Evolutionary conservation across 2,888 invertebrate genomes (phyloP), one percentile per base, ranked within the genome.

Genomic region (Camponotus fellah): DNA sequence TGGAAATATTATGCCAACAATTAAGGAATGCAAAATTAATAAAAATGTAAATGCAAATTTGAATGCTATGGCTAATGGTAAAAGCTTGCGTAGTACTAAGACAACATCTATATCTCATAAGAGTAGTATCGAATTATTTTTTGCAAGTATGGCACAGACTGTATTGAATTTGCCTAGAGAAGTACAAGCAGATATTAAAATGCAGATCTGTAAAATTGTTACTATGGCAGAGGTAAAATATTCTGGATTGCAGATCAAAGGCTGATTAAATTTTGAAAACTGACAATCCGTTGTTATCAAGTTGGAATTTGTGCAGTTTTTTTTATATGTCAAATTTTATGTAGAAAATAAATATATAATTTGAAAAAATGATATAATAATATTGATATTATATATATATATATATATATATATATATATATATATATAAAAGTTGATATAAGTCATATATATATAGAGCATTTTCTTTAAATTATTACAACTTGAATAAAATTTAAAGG

Each of bases 191-290:
- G 91, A 91, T 62, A 91, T 94, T 21, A 93, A 94, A 86, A 93
- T 92, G 92, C 92, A 93, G 46, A 92, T 94, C 75, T 92, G 91
- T 62, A 92, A 92, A 86, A 90, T 94, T 66, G 92, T 94, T 12
- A 91, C 93, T 0, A 92, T 81, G 71, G 92, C 93, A 10, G 93
- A 94, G 82, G 89, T 92, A 26, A 86, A 86, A 83, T 86, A 91
- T 64, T 89, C 85, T 56, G 49, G 21, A 40, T 64, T 21, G 0
- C 49, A 68, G 62, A 69, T 69, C 6, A 17, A 84, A 58, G 37
- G 26, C n/a, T 60, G 12, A 49, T 69, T 82, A 56, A 76, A 60
- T 8, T 43, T 56, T 5, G 14, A 77, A 2, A 56, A 26, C 12
- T 53, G 17, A 43, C 3, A 65, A 75, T 46, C 14, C 21, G n/a